phyloP scores from a whole-genome alignment of 2,113 vertebrate species.

The Phasianus colchicus region DNA sequence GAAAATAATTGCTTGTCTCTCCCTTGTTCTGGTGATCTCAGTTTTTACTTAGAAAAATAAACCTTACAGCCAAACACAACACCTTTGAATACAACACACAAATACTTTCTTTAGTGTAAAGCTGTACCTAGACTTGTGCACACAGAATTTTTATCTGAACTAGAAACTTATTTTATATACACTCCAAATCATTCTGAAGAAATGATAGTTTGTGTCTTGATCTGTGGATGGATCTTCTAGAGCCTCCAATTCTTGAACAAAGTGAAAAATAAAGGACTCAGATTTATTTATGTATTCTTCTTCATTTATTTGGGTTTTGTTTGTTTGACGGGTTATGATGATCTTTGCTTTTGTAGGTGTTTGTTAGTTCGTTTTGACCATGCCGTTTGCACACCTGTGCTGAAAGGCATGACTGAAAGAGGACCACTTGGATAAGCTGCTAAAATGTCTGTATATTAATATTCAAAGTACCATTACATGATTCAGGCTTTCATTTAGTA shows the following conservation, averaged over 20 bases:
- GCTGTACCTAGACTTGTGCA: neutral
- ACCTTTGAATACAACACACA: neutral
- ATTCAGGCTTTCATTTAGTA: neutral
- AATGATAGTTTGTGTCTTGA: neutral
- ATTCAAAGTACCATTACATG: neutral
- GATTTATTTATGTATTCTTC: neutral
- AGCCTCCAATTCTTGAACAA: neutral
- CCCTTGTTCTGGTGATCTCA: neutral
- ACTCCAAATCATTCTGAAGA: fast-evolving
- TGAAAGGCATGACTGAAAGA: neutral
- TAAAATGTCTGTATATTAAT: neutral
- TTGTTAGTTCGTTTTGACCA: neutral
- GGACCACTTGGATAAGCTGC: neutral
- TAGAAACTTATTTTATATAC: neutral
- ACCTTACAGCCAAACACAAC: neutral
- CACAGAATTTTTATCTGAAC: neutral
- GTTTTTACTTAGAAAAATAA: neutral
- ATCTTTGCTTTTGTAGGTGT: neutral
- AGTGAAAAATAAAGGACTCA: neutral
- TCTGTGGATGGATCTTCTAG: neutral
- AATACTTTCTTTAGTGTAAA: neutral
- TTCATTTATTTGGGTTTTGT: neutral
- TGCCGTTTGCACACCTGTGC: neutral
- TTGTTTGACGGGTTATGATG: neutral
- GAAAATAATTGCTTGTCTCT: neutral